Evolutionary conservation across 2,797 vertebrate species (phyloP), one percentile per base, ranked within the genome.

Genomic region (Scleropages formosus): DNA sequence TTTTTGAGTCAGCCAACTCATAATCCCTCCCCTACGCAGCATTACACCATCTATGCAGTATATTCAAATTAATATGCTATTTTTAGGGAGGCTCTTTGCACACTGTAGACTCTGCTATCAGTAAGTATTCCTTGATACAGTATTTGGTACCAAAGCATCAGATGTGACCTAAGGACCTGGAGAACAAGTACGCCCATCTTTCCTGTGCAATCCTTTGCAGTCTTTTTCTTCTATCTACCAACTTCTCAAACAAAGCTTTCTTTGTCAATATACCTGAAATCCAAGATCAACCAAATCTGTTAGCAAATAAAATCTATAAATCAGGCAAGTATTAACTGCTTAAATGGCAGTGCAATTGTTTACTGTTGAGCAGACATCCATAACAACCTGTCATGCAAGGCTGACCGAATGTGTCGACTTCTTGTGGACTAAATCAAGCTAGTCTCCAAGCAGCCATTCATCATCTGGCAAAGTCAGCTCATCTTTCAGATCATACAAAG

Each of bases 341-440:
- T 61, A 46, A 75, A 70, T 44, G 27, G 10, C 10, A 4, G 31
- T 16, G 74, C 44, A 47, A 49, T 58, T 70, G 62, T 62, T 76
- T 44, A 60, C 53, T 22, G 24, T 46, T 59, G 67, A 26, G 73
- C 64, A 47, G 8, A 31, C 26, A 26, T 39, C 62, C 10, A 66
- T 53, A 13, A 70, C 12, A 70, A 27, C 26, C 69, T 6, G 53
- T 59, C 18, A 66, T 73, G 53, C 66, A 31, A n/a, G 56, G 76
- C 51, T 71, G 64, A 80, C 61, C 71, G 70, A 51, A 51, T 68
- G 22, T 39, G 69, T 68, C 22, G n/a, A 67, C 51, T 39, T 16
- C 64, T 65, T 75, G 68, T 47, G 22, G 9, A 56, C 72, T 24
- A 22, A 74, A 75, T 26, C 49, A 73, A 76, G 66, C 60, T 47